A percentile compares a stretch with the other conserved stretches of the same genome.
These are phyloP conservation scores for Hydractinia echinata DNA, from an alignment of 30 jellyfish, hydroid and myxozoan species.

Conservation along the genomic window DNA sequence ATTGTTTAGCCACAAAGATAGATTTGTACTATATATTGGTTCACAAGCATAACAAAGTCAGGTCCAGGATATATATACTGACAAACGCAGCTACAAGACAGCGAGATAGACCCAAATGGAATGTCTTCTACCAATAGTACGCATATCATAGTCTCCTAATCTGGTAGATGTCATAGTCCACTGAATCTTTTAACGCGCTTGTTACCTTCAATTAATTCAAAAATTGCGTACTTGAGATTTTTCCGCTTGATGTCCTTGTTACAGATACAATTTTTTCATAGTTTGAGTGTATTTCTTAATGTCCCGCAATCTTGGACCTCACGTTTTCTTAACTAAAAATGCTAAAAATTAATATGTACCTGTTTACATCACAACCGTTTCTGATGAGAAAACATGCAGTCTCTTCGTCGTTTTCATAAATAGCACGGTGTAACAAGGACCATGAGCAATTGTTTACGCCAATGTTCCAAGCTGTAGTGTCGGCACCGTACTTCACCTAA, in stretches of 20 bases:
- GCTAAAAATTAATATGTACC: constrained; percentile 32
- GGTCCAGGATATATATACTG: not conserved
- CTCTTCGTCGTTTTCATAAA: constrained; percentile 71
- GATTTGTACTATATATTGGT: too few relatives aligned
- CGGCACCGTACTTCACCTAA: constrained; percentile 88
- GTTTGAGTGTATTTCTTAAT: not conserved
- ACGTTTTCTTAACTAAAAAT: not conserved
- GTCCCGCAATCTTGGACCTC: not conserved
- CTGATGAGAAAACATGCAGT: constrained; percentile 76
- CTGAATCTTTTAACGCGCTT: not conserved
- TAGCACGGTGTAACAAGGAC: constrained; percentile 89
- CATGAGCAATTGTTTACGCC: constrained; percentile 75
- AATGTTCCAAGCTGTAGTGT: constrained; percentile 70
- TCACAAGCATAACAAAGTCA: not conserved
- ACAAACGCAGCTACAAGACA: not conserved
- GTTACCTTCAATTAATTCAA: too few relatives aligned
- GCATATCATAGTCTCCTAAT: too few relatives aligned
- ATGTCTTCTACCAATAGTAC: too few relatives aligned
- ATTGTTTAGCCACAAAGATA: too few relatives aligned
- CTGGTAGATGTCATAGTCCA: not conserved
- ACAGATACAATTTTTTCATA: too few relatives aligned
- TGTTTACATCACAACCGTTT: constrained; percentile 69
- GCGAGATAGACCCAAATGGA: not conserved
- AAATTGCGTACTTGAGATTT: too few relatives aligned
- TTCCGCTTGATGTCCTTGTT: too few relatives aligned